These are phyloP conservation scores for Meandrina meandrites DNA, from an alignment of 92 coral and sea anemone species.

Conservation along the genomic window DNA sequence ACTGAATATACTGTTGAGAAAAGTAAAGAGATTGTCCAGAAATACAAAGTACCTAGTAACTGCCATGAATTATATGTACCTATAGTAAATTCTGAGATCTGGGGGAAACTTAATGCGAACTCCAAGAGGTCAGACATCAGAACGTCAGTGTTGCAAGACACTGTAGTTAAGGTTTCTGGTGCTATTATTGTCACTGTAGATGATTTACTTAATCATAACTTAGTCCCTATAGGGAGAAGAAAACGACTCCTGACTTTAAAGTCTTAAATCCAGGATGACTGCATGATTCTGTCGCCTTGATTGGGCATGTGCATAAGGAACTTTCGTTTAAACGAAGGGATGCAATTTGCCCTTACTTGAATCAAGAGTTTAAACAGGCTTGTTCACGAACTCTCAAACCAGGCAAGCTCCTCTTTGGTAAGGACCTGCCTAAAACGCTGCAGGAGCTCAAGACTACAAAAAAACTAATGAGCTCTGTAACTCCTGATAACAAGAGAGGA, in stretches of 20 bases:
- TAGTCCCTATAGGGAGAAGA: slow-evolving; percentile 54
- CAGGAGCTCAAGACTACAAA: slow-evolving; percentile 60
- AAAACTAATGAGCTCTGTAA: slow-evolving; percentile 7
- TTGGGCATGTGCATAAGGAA: slow-evolving; percentile 55
- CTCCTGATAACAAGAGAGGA: slow-evolving; percentile 19
- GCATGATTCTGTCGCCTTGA: slow-evolving; percentile 54
- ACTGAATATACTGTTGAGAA: slow-evolving; percentile 45
- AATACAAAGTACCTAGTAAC: slow-evolving; percentile 42
- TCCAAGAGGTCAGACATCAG: slow-evolving; percentile 45
- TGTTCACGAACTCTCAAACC: slow-evolving; percentile 37
- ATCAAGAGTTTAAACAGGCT: slow-evolving; percentile 35
- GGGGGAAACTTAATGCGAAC: slow-evolving; percentile 32
- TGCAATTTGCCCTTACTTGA: slow-evolving; percentile 21
- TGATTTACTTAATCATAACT: slow-evolving; percentile 31
- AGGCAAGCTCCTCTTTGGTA: slow-evolving; percentile 37
- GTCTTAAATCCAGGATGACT: slow-evolving; percentile 29
- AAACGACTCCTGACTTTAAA: slow-evolving; percentile 38
- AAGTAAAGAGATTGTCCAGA: slow-evolving; percentile 43
- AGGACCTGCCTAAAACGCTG: slow-evolving; percentile 45
- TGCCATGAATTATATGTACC: slow-evolving; percentile 23
- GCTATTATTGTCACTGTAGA: slow-evolving; percentile 23
- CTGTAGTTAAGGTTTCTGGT: slow-evolving; percentile 42
- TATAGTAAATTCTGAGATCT: slow-evolving; percentile 44
- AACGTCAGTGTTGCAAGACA: slow-evolving; percentile 37
- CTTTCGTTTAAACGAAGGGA: slow-evolving; percentile 49